Base-by-base conservation (phyloP, 2,888 invertebrate genomes). In the Allygus modestus region DNA sequence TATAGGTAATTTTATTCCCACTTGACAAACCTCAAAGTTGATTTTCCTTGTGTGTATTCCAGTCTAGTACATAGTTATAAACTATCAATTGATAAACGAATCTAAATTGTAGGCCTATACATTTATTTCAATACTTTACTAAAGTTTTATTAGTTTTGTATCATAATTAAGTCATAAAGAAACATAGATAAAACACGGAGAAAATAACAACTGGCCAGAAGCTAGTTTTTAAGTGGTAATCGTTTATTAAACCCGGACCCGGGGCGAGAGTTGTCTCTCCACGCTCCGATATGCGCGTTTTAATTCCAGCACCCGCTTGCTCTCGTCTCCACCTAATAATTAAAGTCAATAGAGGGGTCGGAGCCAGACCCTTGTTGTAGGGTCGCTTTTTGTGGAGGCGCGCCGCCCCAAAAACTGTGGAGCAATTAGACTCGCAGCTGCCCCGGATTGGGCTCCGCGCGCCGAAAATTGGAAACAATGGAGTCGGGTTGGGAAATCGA, bases 341-440 rank as follows among this genome's bases (percentile, higher is more conserved):
- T 65, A 65, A 65, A 65, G 65, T 65, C 65, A 65, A 65, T 65
- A 65, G 28, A 65, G 28, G 58, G 31, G 65, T 54, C 54, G 20
- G 54, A 37, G 20, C 54, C 58, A 23, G 58, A 26, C 58, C 58
- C 58, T 58, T 23, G 58, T 58, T 23, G 46, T 17, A 12, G 65
- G 65, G 65, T 65, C 65, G 65, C 65, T 65, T 65, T 65, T 65
- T 65, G 65, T 28, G 9, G 65, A 31, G 58, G 58, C 20, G 65
- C 65, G 65, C 65, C 65, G 65, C 65, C 65, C 65, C 65, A 65
- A 65, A 65, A 65, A 65, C 65, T 65, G 31, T 11, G 65, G 58
- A n/a, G 58, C 65, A 65, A 65, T 65, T 65, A 65, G 5, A 20
- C 28, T 28, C 65, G 15, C 65, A 65, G 65, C 65, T 65, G 65